phyloP scores from a whole-genome alignment of 2,113 vertebrate species.

The Cyanoderma ruficeps region DNA sequence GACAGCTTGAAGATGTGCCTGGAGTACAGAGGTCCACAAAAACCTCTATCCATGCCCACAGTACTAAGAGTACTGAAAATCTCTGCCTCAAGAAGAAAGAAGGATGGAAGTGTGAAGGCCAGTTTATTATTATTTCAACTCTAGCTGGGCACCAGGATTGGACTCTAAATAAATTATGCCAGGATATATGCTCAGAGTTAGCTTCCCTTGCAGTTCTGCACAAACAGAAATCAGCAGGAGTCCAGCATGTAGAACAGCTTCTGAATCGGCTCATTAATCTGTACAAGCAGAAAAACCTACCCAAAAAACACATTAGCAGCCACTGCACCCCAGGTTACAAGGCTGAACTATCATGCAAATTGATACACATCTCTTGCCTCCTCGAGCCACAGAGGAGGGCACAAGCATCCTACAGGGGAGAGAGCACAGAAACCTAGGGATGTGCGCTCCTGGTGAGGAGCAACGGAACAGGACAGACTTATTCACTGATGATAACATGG shows the following conservation, averaged over 20 bases:
- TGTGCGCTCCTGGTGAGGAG: neutral
- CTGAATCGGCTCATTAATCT: conserved; percentile 48
- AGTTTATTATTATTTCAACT: neutral
- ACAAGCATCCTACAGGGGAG: neutral
- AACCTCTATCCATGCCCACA: neutral
- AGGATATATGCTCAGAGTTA: conserved; percentile 1
- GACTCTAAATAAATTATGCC: neutral
- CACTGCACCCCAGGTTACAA: conserved; percentile 17
- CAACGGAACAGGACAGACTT: neutral
- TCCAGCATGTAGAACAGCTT: neutral
- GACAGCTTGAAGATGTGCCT: neutral
- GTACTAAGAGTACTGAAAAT: neutral
- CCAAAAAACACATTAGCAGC: conserved; percentile 43
- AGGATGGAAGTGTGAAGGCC: neutral
- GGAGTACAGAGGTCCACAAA: neutral
- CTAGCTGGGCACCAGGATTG: neutral
- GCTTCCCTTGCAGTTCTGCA: neutral
- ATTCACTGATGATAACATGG: neutral
- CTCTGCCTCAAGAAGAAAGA: neutral
- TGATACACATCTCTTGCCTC: neutral
- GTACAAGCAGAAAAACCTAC: conserved; percentile 49
- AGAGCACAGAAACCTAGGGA: neutral
- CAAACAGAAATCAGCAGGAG: conserved; percentile 36
- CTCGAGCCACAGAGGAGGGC: neutral
- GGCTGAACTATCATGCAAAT: conserved; percentile 26